Conservation (phyloP, 2,888 invertebrate species). For the Drosophila buzzatii region DNA sequence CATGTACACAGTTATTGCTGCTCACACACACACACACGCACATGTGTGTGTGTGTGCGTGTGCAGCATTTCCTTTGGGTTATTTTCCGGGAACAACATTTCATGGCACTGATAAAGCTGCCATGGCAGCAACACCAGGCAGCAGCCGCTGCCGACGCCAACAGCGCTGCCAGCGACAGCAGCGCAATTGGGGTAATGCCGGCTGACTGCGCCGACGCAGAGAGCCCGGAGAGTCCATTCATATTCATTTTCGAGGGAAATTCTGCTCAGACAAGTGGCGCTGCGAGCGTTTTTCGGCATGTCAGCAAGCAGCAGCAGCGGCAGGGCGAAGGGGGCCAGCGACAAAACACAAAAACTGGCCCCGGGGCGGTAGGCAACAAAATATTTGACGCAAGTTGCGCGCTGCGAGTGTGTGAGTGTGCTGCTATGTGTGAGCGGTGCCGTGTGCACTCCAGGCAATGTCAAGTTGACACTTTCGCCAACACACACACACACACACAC, state of each 20-base stretch:
- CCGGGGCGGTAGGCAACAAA: constrained; percentile 70
- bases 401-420: constrained; percentile 41
- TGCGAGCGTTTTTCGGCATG: constrained; percentile 68
- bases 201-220: constrained; percentile 32
- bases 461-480: constrained; percentile 83
- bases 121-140: constrained; percentile 72
- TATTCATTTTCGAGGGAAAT: constrained; percentile 53
- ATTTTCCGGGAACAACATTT: constrained; percentile 82
- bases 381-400: constrained; percentile 76
- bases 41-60: constrained; percentile 38
- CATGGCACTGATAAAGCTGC: constrained; percentile 81
- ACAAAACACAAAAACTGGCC: constrained; percentile 54
- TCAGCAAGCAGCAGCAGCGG: constrained; percentile 46
- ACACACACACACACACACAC: constrained; percentile 45
- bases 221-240: constrained; percentile 13
- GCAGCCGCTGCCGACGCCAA: constrained; percentile 19
- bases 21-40: constrained; percentile 44
- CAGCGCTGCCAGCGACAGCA: constrained; percentile 38
- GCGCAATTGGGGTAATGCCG: constrained; percentile 48
- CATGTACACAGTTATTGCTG: constrained; percentile 81
- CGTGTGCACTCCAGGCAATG: constrained; percentile 83
- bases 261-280: constrained; percentile 61
- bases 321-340: constrained; percentile 21
- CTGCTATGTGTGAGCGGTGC: constrained; percentile 62
- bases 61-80: constrained; percentile 79